Percentiles rank a stretch among this genome's conserved stretches.
phyloP scores from a whole-genome alignment of 2,797 vertebrate species.

The Melanotaenia pygmaea region DNA sequence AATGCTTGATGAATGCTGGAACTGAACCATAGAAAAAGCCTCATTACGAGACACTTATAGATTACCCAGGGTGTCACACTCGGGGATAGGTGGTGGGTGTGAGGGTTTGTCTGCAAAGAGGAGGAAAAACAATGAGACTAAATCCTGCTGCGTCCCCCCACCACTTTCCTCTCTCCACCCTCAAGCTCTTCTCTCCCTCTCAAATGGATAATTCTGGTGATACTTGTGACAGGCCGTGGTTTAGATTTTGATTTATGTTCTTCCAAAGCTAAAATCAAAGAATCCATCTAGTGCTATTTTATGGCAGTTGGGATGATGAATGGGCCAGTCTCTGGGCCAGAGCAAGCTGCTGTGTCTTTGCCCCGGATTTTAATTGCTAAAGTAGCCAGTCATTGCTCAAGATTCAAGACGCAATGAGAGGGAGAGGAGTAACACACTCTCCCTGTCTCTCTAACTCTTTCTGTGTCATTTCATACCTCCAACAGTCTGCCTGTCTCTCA shows the following conservation, averaged over 20 bases:
- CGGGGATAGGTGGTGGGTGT: conserved; percentile 70
- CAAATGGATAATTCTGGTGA: conserved; percentile 99
- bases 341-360: conserved; percentile 98
- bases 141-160: conserved; percentile 58
- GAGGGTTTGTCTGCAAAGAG: conserved; percentile 64
- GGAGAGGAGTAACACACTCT: conserved; percentile 69
- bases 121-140: conserved; percentile 74
- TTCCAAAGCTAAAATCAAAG: conserved; percentile 99
- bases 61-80: conserved; percentile 75
- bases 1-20: conserved; percentile 70
- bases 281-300: conserved; percentile 99
- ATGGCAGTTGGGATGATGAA: conserved; percentile 99
- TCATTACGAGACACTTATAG: conserved; percentile 81
- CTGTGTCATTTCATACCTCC: conserved; percentile 56
- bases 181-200: conserved; percentile 86
- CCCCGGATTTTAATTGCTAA: conserved; percentile 99
- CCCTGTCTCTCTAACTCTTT: conserved; percentile 40
- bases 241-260: conserved; percentile 99
- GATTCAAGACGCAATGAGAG: conserved; percentile 92
- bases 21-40: conserved; percentile 76
- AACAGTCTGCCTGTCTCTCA: conserved; percentile 59
- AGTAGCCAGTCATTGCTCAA: conserved; percentile 99
- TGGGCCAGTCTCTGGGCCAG: conserved; percentile 97
- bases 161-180: conserved; percentile 46
- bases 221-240: conserved; percentile 97